These are phyloP conservation scores for Trichoplusia ni DNA, from an alignment of 1,140 invertebrate genomes.

Conservation along the genomic window DNA sequence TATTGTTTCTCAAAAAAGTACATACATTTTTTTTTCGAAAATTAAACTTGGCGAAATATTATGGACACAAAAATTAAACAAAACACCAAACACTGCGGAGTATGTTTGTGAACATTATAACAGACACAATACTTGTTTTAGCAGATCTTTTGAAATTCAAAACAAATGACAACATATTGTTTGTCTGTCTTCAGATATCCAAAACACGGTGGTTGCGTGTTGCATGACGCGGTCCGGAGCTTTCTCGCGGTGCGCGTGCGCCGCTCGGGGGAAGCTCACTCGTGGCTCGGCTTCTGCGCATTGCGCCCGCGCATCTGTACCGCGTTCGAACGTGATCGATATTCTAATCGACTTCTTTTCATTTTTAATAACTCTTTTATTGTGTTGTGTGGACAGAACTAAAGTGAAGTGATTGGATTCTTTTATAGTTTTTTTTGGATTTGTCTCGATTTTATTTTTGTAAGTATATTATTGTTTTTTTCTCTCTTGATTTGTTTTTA, in stretches of 20 bases:
- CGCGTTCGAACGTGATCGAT: neutral
- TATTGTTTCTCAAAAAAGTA: too few relatives aligned
- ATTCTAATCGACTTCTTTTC: neutral
- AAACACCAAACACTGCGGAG: too few relatives aligned
- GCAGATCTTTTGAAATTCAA: too few relatives aligned
- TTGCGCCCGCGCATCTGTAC: neutral
- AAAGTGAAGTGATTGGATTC: slow-evolving; percentile 16
- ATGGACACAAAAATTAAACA: too few relatives aligned
- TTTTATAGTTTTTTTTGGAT: slow-evolving; percentile 1
- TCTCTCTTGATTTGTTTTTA: neutral
- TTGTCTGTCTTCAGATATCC: too few relatives aligned
- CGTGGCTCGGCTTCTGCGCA: slow-evolving; percentile 1
- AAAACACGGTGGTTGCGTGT: too few relatives aligned
- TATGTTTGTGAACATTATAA: too few relatives aligned
- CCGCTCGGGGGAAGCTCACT: slow-evolving; percentile 1
- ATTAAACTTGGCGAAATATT: too few relatives aligned
- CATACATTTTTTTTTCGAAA: too few relatives aligned
- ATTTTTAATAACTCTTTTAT: neutral
- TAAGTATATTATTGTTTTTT: neutral
- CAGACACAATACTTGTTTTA: too few relatives aligned
- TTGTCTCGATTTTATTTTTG: neutral
- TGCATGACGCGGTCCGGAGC: slow-evolving; percentile 32
- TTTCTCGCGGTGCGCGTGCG: slow-evolving; percentile 28
- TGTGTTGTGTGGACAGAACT: slow-evolving; percentile 10
- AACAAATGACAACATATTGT: too few relatives aligned